Evolutionary conservation across 2,888 invertebrate genomes (phyloP), one percentile per base, ranked within the genome.

Genomic region (Halictus quadricinctus): DNA sequence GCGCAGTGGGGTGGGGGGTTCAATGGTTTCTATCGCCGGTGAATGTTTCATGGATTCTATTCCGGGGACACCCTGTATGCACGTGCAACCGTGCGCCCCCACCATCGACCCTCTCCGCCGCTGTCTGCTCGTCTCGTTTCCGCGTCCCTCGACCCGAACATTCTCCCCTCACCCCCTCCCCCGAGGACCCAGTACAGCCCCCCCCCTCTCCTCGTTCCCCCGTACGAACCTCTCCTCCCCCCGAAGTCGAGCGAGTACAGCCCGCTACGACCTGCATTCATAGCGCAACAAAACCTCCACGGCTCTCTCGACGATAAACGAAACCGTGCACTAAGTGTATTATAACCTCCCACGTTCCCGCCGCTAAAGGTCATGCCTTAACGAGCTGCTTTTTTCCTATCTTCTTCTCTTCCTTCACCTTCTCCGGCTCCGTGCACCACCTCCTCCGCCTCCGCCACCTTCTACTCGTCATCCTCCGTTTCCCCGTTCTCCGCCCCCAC

Each of bases 311-410:
- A 84, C 89, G 89, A 89, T 90, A 90, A 90, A 89, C 90, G 90
- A 90, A 91, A 90, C 90, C 90, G 87, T 91, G 91, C 90, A 66
- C 91, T 90, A 90, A 90, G 90, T 88, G 89, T 91, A 90, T 90
- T 91, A 91, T 88, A 91, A 92, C 93, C 94, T 94, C 93, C 93
- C 93, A 93, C 93, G 93, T 93, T 92, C 91, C 89, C 92, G 90
- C 92, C 91, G 91, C 91, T 93, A 93, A 93, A 94, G 93, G 93
- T 94, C 93, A 94, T 91, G 93, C 91, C 92, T 93, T 93, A 94
- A 93, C 93, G 92, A 93, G 93, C 92, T 88, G 88, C 89, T 89
- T 91, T 91, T 92, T 90, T 89, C 77, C 86, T 87, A 73, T 76
- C 74, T 79, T 81, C 83, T 72, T 75, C 74, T 72, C 79, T 72